A percentile compares a stretch with the other conserved stretches of the same genome.
These are phyloP conservation scores for Hassar affinis DNA, from an alignment of 2,113 vertebrate species.

Conservation along the genomic window DNA sequence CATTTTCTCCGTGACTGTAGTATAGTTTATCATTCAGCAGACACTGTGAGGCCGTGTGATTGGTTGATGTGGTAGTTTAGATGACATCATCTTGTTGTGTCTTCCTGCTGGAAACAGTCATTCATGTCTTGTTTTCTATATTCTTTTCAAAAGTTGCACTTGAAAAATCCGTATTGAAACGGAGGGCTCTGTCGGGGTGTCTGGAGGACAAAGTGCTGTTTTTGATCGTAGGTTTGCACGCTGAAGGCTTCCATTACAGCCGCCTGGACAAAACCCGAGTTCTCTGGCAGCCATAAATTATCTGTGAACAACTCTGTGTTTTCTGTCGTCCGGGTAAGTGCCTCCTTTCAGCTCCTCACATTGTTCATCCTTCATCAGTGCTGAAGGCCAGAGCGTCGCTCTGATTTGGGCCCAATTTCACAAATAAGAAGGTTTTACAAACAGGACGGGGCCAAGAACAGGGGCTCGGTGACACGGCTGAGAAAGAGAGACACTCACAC, in stretches of 20 bases:
- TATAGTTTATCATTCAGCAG: neutral
- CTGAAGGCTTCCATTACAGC: slow-evolving; percentile 16
- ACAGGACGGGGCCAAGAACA: slow-evolving; percentile 64
- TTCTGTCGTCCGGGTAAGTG: slow-evolving; percentile 39
- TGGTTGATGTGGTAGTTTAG: neutral
- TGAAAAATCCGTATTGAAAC: neutral
- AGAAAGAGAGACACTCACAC: slow-evolving; percentile 49
- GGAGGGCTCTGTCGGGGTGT: neutral
- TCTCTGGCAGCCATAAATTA: slow-evolving; percentile 28
- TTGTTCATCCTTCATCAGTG: slow-evolving; percentile 57
- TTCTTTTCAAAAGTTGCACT: neutral
- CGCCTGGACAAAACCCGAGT: slow-evolving; percentile 24
- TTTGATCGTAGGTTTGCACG: slow-evolving; percentile 11
- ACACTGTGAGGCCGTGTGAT: neutral
- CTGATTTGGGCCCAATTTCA: slow-evolving; percentile 66
- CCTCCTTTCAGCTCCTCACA: slow-evolving; percentile 31
- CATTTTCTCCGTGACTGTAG: neutral
- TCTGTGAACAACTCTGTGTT: slow-evolving; percentile 6
- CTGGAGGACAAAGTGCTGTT: slow-evolving; percentile 14
- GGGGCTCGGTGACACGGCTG: slow-evolving; percentile 46
- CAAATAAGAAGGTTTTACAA: slow-evolving; percentile 71
- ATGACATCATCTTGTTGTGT: neutral
- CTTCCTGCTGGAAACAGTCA: neutral
- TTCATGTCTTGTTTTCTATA: too few relatives aligned
- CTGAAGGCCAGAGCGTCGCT: slow-evolving; percentile 54